Conservation (phyloP, 2,113 vertebrate species). For the Vidua chalybeata region DNA sequence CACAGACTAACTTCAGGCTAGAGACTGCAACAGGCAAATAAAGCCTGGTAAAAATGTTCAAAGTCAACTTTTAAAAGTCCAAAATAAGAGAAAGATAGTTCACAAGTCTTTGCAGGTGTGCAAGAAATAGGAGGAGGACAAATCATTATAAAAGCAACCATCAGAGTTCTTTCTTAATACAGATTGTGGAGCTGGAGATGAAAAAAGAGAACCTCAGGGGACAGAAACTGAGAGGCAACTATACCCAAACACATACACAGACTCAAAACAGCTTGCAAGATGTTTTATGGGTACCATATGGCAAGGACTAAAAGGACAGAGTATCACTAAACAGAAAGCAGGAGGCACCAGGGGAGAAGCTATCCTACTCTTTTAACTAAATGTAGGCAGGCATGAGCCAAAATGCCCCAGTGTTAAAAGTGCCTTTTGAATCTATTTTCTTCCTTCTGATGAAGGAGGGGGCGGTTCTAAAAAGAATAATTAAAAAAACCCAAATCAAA, state of each 20-base stretch:
- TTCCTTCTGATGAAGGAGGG: background rate
- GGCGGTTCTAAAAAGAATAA: background rate
- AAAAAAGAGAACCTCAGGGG: background rate
- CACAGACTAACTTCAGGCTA: background rate
- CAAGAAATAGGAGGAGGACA: background rate
- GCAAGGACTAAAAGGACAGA: background rate
- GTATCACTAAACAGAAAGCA: background rate
- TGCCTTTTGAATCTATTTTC: background rate
- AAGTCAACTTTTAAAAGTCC: background rate
- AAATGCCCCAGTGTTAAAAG: background rate
- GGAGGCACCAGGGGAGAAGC: background rate
- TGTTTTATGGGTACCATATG: background rate
- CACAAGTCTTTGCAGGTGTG: background rate
- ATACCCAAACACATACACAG: background rate
- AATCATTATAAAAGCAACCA: background rate
- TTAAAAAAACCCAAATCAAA: fast-evolving
- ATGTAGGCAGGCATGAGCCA: background rate
- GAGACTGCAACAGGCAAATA: background rate
- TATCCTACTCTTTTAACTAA: background rate
- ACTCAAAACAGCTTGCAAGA: background rate
- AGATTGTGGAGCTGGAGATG: background rate
- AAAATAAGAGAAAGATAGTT: background rate
- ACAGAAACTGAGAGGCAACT: background rate
- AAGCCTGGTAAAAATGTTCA: background rate
- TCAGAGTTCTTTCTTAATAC: background rate